Conservation (phyloP, 2,888 invertebrate genomes). For the Lamellibrachia satsuma region DNA sequence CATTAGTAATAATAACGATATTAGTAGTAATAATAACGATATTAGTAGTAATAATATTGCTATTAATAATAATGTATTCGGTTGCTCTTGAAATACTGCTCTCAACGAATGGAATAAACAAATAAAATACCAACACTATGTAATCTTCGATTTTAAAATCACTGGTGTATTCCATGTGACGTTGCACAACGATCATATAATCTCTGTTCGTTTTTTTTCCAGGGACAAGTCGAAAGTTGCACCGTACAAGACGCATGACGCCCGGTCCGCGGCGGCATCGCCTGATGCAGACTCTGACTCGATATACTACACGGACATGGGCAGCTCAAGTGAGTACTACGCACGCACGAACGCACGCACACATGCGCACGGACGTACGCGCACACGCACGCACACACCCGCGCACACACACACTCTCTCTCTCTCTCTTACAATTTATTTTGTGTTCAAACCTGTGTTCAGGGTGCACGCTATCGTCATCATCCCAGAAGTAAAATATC, state of each 20-base stretch:
- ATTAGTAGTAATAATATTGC: too few relatives aligned
- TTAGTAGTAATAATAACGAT: too few relatives aligned
- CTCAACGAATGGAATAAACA: neutral
- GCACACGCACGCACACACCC: too few relatives aligned
- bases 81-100: neutral
- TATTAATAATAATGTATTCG: neutral
- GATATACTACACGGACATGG: neutral
- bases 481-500: too few relatives aligned
- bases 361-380: too few relatives aligned
- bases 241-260: neutral
- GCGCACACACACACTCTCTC: too few relatives aligned
- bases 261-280: neutral
- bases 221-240: neutral
- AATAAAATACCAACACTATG: neutral
- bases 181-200: neutral
- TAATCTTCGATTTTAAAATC: neutral
- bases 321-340: neutral
- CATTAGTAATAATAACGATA: neutral
- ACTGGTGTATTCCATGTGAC: neutral
- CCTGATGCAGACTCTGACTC: neutral
- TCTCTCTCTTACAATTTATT: too few relatives aligned
- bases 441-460: too few relatives aligned
- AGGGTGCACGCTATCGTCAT: too few relatives aligned
- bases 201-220: neutral
- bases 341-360: too few relatives aligned